Base-by-base conservation (phyloP, 1,140 invertebrate genomes). In the Drosophila varians region DNA sequence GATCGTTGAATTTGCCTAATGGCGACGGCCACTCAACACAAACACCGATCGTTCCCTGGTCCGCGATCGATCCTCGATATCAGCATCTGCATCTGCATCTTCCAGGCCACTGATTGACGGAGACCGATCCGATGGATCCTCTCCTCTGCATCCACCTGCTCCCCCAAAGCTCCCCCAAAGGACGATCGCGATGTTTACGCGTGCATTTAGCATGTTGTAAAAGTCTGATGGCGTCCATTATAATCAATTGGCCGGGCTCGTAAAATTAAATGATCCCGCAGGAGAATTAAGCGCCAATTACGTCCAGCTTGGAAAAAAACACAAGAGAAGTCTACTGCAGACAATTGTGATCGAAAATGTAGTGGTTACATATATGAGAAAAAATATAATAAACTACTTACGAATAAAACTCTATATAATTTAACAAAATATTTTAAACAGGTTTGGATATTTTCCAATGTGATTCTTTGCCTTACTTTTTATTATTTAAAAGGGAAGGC, bases 211-310 rank as follows among this genome's bases (percentile, higher is more conserved):
- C 88, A 90, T 90, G 88, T 90, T 90, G 88, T 90, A 86, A 86
- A 90, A 88, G 89, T 90, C 84, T 90, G 83, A 90, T 90, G 83
- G 79, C 88, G 74, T 86, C 88, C 89, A 90, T 90, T 90, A 90
- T 90, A 90, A 90, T 90, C 89, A 90, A 90, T 90, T 90, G 89
- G 84, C 77, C 72, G 77, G 78, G 89, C 71, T 90, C 89, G 89
- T 90, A 90, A 90, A 89, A 83, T 89, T 90, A 90, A 90, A 90
- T 83, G 88, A 90, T 90, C 89, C 86, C 89, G 77, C 88, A 89
- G 89, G 83, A 90, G 86, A 90, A 90, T 90, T 90, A 90, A 90
- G 89, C 84, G 77, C 89, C 89, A 90, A 90, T 90, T 90, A 90
- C 80, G 83, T 61, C 62, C 54, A 74, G 61, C 48, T 47, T 48